Conservation (phyloP, 2,113 vertebrate species). For the Pandion haliaetus region DNA sequence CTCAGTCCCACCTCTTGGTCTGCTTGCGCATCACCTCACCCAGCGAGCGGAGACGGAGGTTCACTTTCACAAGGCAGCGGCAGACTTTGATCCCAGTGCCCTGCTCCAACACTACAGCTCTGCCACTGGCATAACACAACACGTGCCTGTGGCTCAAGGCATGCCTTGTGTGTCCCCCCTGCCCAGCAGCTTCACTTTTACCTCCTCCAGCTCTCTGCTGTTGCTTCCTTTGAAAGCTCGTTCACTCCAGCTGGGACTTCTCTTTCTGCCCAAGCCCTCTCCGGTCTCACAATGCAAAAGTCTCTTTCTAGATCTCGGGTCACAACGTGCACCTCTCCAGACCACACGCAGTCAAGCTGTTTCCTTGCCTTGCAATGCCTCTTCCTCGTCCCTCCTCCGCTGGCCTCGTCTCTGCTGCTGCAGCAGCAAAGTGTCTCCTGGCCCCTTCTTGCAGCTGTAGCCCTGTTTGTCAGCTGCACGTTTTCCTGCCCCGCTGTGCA, state of each 20-base stretch:
- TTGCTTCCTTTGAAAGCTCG: background rate
- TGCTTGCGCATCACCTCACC: background rate
- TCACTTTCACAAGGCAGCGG: background rate
- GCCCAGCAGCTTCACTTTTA: background rate
- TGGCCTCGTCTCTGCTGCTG: background rate
- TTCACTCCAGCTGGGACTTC: background rate
- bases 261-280: background rate
- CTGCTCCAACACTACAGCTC: rapidly evolving
- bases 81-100: background rate
- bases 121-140: background rate
- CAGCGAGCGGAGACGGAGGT: background rate
- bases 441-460: background rate
- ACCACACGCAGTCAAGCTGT: background rate
- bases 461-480: background rate
- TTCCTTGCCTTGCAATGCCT: background rate
- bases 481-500: background rate
- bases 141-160: background rate
- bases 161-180: too few species aligned
- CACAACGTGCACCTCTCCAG: background rate
- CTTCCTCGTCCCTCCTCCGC: rapidly evolving
- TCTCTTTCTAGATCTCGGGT: background rate
- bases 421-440: background rate
- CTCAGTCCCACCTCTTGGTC: background rate
- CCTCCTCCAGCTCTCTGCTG: background rate
- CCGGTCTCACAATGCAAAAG: rapidly evolving